Percentiles rank a stretch among this genome's conserved stretches.
These are phyloP conservation scores for Chrysolina americana DNA, from an alignment of 2,888 invertebrate genomes.

Conservation along the genomic window DNA sequence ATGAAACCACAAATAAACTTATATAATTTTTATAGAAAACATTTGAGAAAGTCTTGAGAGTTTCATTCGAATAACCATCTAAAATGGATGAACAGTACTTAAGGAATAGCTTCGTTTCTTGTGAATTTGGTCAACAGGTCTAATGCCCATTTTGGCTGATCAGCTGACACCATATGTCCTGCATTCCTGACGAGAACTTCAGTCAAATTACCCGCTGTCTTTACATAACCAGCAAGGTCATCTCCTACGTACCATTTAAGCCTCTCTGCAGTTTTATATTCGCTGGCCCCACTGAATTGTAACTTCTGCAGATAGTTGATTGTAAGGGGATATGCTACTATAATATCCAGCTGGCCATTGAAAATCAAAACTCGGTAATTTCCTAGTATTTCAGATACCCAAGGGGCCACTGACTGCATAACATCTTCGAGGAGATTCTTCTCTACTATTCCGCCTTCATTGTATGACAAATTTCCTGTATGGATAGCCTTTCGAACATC, in stretches of 20 bases:
- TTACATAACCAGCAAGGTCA: conserved; percentile 82
- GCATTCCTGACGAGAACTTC: conserved; percentile 83
- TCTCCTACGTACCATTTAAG: conserved; percentile 78
- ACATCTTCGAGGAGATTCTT: conserved; percentile 50
- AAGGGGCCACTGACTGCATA: conserved; percentile 53
- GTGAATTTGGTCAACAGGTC: conserved; percentile 73
- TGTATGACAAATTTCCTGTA: conserved; percentile 78
- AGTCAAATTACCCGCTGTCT: conserved; percentile 77
- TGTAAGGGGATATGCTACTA: conserved; percentile 88
- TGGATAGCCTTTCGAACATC: conserved; percentile 82
- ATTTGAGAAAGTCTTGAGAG: too few species aligned
- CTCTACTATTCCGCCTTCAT: conserved; percentile 46
- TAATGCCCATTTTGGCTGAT: conserved; percentile 82
- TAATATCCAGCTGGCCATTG: conserved; percentile 87
- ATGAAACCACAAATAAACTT: neutral
- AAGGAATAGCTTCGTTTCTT: conserved; percentile 46
- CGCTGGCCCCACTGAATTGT: conserved; percentile 76
- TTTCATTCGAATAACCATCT: too few species aligned
- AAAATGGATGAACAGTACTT: neutral
- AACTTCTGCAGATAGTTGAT: conserved; percentile 81
- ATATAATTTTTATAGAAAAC: neutral
- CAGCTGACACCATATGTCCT: conserved; percentile 86
- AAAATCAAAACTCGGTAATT: conserved; percentile 73
- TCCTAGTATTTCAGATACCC: conserved; percentile 73
- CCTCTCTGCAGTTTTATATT: conserved; percentile 77